A percentile compares a stretch with the other conserved stretches of the same genome.
Evolutionary conservation across 2,888 invertebrate genomes (phyloP).

Genomic region (Aspidiotus destructor): DNA sequence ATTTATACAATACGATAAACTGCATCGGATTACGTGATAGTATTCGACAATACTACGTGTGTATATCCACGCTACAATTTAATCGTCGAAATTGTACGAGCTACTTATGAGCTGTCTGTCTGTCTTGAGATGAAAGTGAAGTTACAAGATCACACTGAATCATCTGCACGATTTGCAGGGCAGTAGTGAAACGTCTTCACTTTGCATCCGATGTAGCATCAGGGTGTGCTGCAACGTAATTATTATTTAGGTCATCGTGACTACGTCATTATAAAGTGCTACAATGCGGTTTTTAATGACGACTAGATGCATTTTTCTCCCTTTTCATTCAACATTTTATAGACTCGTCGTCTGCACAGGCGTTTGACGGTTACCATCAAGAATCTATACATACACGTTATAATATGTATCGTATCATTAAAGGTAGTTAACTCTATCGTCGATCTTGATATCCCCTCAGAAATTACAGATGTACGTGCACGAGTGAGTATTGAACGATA

Average conservation of each 20-base stretch:
- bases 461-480: too few species aligned
- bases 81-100: neutral
- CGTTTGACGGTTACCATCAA: too few species aligned
- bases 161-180: slow-evolving; percentile 6
- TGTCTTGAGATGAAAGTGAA: slow-evolving; percentile 17
- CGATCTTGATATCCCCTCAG: too few species aligned
- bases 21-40: too few species aligned
- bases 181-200: slow-evolving; percentile 16
- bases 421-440: too few species aligned
- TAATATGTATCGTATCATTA: too few species aligned
- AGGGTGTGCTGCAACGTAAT: slow-evolving; percentile 20
- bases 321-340: too few species aligned
- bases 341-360: too few species aligned
- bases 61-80: neutral
- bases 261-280: slow-evolving; percentile 5
- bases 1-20: too few species aligned
- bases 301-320: neutral
- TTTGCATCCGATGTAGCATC: neutral
- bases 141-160: slow-evolving; percentile 10
- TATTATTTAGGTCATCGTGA: slow-evolving; percentile 29
- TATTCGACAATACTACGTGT: too few species aligned
- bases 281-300: neutral
- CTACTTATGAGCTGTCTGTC: slow-evolving; percentile 1
- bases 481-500: too few species aligned
- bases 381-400: too few species aligned